Evolutionary conservation across 1,140 invertebrate genomes (phyloP).

Genomic region (Nomia melanderi): DNA sequence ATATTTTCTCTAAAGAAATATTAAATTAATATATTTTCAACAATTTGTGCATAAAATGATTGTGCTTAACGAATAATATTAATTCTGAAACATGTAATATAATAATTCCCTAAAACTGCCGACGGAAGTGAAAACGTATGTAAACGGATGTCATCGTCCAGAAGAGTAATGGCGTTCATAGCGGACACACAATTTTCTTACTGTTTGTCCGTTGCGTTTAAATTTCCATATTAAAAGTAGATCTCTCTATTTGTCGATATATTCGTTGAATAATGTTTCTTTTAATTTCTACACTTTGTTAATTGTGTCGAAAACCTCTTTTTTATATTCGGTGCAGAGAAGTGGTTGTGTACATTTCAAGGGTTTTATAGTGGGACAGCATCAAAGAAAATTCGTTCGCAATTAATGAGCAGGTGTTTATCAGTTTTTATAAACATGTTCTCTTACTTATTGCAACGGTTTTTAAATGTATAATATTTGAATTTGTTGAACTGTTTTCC

Average conservation of each 20-base stretch:
- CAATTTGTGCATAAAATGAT: background rate
- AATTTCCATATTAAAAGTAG: background rate
- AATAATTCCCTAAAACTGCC: slow-evolving; percentile 1
- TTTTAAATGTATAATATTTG: too few species aligned
- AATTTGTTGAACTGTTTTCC: background rate
- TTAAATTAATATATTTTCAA: background rate
- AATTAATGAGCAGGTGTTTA: slow-evolving; percentile 40
- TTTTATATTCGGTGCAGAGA: slow-evolving; percentile 7
- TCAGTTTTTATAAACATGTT: slow-evolving; percentile 6
- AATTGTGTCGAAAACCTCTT: background rate
- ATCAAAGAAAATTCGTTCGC: slow-evolving; percentile 23
- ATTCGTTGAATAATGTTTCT: background rate
- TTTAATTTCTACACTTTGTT: background rate
- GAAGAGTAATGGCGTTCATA: slow-evolving; percentile 53
- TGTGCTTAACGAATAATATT: background rate
- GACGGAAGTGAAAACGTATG: slow-evolving; percentile 42
- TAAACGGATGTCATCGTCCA: slow-evolving; percentile 55
- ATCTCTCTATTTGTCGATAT: background rate
- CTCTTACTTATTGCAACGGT: background rate
- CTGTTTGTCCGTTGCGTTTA: slow-evolving; percentile 38
- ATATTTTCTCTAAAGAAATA: background rate
- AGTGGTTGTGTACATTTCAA: slow-evolving; percentile 38
- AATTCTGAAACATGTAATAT: background rate
- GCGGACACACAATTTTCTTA: slow-evolving; percentile 32
- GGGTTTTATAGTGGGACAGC: slow-evolving; percentile 28